These are phyloP conservation scores for Steromphala cineraria DNA, from an alignment of 2,888 invertebrate genomes.

Conservation along the genomic window DNA sequence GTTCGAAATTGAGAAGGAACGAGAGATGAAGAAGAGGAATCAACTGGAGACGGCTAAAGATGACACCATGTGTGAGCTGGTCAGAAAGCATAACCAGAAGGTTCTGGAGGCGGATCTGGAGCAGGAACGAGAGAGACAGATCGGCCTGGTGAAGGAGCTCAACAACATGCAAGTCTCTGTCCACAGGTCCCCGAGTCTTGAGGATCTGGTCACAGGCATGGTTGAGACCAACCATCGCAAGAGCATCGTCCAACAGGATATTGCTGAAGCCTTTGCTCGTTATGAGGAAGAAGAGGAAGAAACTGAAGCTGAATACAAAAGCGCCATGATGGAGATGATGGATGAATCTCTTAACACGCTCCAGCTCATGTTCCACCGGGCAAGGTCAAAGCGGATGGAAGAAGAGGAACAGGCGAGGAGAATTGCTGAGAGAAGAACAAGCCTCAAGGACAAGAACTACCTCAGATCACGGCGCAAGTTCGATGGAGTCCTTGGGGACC, in stretches of 20 bases:
- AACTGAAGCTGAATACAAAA: constrained; percentile 21
- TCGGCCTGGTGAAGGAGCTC: constrained; percentile 23
- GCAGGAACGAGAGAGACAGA: constrained; percentile 28
- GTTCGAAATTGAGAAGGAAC: not conserved
- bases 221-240: constrained; percentile 31
- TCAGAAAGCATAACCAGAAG: constrained; percentile 18
- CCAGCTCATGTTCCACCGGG: constrained; percentile 21
- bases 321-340: constrained; percentile 36
- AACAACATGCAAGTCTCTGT: not conserved
- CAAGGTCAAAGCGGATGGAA: not conserved
- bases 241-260: constrained; percentile 28
- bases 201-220: constrained; percentile 32
- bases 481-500: not conserved
- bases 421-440: constrained; percentile 10
- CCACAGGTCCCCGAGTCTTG: constrained; percentile 25
- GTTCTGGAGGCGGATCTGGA: constrained; percentile 25
- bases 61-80: constrained; percentile 25
- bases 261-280: constrained; percentile 30
- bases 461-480: not conserved
- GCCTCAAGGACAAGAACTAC: not conserved
- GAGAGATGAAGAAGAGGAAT: not conserved
- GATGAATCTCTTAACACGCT: constrained; percentile 36
- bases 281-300: constrained; percentile 30
- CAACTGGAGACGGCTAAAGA: constrained; percentile 22
- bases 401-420: constrained; percentile 21